Conservation (phyloP, 2,888 invertebrate genomes). For the Drosophila nr. perissopoda region DNA sequence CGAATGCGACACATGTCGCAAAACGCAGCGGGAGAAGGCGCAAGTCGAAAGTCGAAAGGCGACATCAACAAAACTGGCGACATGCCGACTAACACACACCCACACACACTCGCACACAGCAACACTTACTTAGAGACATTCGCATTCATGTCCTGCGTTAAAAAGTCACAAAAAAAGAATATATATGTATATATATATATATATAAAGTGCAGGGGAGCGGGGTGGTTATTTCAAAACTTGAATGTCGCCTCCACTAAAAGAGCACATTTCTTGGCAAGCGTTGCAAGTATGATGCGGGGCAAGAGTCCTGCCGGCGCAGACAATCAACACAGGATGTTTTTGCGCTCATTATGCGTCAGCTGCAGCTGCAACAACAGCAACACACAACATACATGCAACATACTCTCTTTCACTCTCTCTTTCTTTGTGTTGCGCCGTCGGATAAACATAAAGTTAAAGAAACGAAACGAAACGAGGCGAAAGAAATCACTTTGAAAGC, state of each 20-base stretch:
- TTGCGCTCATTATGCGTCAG: conserved; percentile 79
- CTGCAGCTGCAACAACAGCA: conserved; percentile 55
- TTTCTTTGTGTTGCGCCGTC: conserved; percentile 51
- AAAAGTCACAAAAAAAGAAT: conserved; percentile 62
- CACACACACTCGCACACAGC: conserved; percentile 8
- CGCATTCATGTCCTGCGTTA: conserved; percentile 67
- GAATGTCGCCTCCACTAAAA: conserved; percentile 68
- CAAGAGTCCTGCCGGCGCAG: conserved; percentile 50
- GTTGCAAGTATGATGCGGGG: conserved; percentile 43
- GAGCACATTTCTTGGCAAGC: conserved; percentile 76
- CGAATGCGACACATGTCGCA: conserved; percentile 80
- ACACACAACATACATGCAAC: conserved; percentile 26
- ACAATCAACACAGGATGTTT: conserved; percentile 76
- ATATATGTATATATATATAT: neutral
- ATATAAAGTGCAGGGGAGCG: conserved; percentile 6
- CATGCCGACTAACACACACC: conserved; percentile 60
- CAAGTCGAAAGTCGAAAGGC: conserved; percentile 56
- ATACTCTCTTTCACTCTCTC: conserved; percentile 6
- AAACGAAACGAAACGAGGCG: conserved; percentile 25
- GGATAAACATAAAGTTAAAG: conserved; percentile 60
- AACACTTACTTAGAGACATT: conserved; percentile 32
- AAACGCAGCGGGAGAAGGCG: conserved; percentile 67
- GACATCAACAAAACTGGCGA: conserved; percentile 65
- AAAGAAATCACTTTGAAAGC: conserved; percentile 9
- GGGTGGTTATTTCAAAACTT: conserved; percentile 38